Evolutionary conservation across 2,888 invertebrate species (phyloP).

Genomic region (Sarcophaga subvicina): DNA sequence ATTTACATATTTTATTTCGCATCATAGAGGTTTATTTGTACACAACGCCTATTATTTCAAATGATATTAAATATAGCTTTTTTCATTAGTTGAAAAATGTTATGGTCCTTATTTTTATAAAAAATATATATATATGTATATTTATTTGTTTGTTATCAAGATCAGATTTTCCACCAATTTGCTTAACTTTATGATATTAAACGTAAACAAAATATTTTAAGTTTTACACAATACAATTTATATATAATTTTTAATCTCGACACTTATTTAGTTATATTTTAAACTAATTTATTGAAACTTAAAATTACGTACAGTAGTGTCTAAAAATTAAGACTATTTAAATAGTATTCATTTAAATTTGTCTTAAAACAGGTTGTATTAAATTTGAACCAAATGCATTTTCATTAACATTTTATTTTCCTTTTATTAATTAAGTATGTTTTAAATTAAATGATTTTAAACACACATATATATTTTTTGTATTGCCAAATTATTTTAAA

Average conservation of each 20-base stretch:
- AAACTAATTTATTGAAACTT: background rate
- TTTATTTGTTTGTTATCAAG: conserved; percentile 60
- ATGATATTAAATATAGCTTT: conserved; percentile 53
- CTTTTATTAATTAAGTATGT: conserved; percentile 58
- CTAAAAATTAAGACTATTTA: conserved; percentile 52
- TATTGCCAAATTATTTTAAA: conserved; percentile 51
- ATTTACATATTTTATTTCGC: conserved; percentile 24
- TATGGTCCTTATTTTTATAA: conserved; percentile 26
- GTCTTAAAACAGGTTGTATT: conserved; percentile 65
- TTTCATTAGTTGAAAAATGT: conserved; percentile 50
- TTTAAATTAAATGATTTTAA: conserved; percentile 40
- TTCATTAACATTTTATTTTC: conserved; percentile 43
- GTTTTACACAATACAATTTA: conserved; percentile 37
- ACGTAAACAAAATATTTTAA: conserved; percentile 53
- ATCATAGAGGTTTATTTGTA: conserved; percentile 36
- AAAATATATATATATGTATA: conserved; percentile 37
- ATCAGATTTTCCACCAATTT: conserved; percentile 62
- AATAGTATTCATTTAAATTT: conserved; percentile 56
- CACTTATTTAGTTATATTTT: background rate
- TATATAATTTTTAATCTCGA: conserved; percentile 18
- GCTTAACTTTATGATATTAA: conserved; percentile 64
- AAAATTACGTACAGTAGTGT: conserved; percentile 63
- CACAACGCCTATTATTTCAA: conserved; percentile 22
- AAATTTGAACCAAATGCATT: conserved; percentile 66
- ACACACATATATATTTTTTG: conserved; percentile 19